phyloP scores from a whole-genome alignment of 2,113 vertebrate species.

The Archilochus colubris region DNA sequence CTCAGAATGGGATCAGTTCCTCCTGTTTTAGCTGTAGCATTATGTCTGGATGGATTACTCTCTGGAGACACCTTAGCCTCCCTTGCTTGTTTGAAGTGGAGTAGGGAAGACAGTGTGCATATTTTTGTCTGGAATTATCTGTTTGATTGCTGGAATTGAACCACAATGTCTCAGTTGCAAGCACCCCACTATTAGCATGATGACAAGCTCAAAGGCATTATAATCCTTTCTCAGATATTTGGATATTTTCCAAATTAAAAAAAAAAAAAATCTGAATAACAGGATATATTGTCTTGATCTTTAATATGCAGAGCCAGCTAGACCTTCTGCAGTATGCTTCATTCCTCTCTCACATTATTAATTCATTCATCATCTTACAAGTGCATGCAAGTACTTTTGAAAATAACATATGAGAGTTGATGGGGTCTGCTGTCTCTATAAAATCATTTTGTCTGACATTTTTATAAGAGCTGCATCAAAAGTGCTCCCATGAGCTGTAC shows the following conservation, averaged over 20 bases:
- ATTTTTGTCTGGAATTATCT: background rate
- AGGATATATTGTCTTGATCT: background rate
- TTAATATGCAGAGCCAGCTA: background rate
- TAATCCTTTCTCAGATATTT: background rate
- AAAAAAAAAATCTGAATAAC: background rate
- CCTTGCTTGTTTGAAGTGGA: background rate
- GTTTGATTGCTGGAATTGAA: background rate
- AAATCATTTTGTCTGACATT: background rate
- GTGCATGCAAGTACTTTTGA: background rate
- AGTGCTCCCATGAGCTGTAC: slow-evolving; percentile 16
- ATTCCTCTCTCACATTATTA: background rate
- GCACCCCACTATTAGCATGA: background rate
- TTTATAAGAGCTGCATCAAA: slow-evolving; percentile 43
- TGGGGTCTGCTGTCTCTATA: background rate
- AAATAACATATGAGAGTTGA: background rate
- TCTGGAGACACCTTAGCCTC: background rate
- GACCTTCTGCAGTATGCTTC: background rate
- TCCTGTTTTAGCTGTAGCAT: background rate
- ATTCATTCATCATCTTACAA: background rate
- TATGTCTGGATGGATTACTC: background rate
- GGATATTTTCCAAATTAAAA: background rate
- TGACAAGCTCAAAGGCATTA: background rate
- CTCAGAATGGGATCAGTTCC: background rate
- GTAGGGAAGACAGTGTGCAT: background rate
- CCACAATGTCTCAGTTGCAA: background rate